Percentiles rank a stretch among this genome's conserved stretches.
Evolutionary conservation across 2,113 vertebrate species (phyloP).

Genomic region (Alouatta palliata): DNA sequence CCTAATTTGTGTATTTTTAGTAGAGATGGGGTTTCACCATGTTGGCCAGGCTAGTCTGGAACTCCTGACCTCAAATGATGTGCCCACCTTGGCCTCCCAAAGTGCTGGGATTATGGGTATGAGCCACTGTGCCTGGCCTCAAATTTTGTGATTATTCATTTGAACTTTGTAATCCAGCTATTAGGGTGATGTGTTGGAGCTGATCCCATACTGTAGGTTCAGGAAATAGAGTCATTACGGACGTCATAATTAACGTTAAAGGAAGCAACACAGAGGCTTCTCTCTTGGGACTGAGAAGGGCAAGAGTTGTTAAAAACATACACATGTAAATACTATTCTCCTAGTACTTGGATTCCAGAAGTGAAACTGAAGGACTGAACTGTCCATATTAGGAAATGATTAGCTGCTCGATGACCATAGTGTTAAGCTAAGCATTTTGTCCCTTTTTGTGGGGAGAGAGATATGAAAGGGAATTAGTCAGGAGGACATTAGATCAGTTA

Average conservation of each 20-base stretch:
- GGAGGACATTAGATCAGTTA: neutral
- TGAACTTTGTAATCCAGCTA: neutral
- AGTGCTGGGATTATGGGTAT: too few relatives aligned
- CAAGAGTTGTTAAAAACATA: neutral
- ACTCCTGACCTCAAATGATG: too few relatives aligned
- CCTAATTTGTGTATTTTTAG: too few relatives aligned
- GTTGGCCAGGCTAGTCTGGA: too few relatives aligned
- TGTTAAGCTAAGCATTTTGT: constrained; percentile 41
- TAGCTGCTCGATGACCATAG: neutral
- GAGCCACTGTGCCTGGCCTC: neutral
- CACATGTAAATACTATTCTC: constrained; percentile 40
- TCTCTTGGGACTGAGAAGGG: neutral
- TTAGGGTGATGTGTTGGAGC: neutral
- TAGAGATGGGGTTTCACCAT: too few relatives aligned
- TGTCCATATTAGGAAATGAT: constrained; percentile 68
- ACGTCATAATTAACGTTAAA: neutral
- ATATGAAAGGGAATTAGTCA: neutral
- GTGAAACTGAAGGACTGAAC: neutral
- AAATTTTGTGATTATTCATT: constrained; percentile 14
- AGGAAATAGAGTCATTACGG: neutral
- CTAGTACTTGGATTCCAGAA: constrained; percentile 53
- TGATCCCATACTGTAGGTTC: neutral
- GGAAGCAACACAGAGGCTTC: neutral
- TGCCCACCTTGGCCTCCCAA: too few relatives aligned
- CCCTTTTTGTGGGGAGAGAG: neutral